phyloP scores from a whole-genome alignment of 1,140 invertebrate genomes.

The Caenorhabditis briggsae region DNA sequence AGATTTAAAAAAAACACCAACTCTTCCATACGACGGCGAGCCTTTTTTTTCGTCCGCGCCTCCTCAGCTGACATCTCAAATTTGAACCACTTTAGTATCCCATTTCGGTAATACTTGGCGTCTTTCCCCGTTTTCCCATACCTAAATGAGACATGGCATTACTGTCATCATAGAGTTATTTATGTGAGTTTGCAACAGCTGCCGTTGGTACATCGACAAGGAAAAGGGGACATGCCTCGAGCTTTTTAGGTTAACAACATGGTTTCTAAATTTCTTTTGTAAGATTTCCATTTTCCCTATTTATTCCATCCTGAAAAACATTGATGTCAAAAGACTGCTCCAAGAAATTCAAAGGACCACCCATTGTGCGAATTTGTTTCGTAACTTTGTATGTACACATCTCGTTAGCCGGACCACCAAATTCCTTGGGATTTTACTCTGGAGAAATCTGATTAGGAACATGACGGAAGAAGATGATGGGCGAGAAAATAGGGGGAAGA shows the following conservation, averaged over 20 bases:
- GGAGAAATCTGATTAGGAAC: conserved; percentile 31
- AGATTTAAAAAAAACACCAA: too few species aligned
- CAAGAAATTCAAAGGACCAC: background rate
- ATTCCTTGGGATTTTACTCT: conserved; percentile 14
- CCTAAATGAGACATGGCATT: conserved; percentile 21
- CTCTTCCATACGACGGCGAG: too few species aligned
- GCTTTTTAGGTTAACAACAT: background rate
- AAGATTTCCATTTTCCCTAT: background rate
- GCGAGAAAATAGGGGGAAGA: background rate
- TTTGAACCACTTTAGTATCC: too few species aligned
- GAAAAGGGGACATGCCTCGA: background rate
- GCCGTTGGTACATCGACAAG: background rate
- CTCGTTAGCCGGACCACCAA: conserved; percentile 31
- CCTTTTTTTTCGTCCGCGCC: too few species aligned
- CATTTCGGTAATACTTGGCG: too few species aligned
- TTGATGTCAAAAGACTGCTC: background rate
- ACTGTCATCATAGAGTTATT: conserved; percentile 13
- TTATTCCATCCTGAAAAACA: background rate
- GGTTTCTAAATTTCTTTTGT: background rate
- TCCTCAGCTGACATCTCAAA: too few species aligned
- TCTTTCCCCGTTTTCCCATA: background rate
- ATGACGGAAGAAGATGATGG: conserved; percentile 24
- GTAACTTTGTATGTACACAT: conserved; percentile 47
- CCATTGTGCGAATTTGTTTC: conserved; percentile 32
- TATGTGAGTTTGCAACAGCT: conserved; percentile 42